Evolutionary conservation across 1,140 invertebrate species (phyloP), one percentile per base, ranked within the genome.

Genomic region (Drosophila pseudoobscura): DNA sequence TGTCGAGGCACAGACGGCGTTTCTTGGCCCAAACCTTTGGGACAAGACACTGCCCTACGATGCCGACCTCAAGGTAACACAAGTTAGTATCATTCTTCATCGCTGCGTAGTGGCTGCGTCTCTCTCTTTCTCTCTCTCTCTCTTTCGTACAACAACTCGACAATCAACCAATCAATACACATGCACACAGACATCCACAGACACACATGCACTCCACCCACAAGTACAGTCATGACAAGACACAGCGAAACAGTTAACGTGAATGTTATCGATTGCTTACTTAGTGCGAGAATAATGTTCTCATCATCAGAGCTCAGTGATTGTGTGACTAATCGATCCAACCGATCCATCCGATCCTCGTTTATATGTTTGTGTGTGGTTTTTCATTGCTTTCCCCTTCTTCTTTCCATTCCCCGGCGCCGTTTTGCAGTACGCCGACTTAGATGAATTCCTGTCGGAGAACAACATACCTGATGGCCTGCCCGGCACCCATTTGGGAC

Each of bases 371-470:
- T 20, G 1, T 17, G 0, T 20, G 15, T 61, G 13, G 44, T 35
- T 63, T 22, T 35, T 74, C 70, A 64, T 74, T 35, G 7, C 47
- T 26, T 39, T 47, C 17, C 24, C 22, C 15, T 39, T 1, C 56
- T 44, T 29, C 11, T 56, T 41, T 15, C 4, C 9, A 31, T 44
- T 15, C 13, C 97, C 13, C 54, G 43, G 9, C n/a, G 5, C 44
- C 44, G 45, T 45, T n/a, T 41, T 73, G 31, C 64, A 91, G 95
- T 98, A 98, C 92, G 97, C 98, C 93, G 97, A 98, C 93, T 93
- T 99, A 93, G 97, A 99, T 93, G 97, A 98, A 93, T 98, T 99
- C 93, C 94, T 99, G 75, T 96, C 96, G 74, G 97, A 98, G 92
- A 98, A 98, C 92, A 97, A 96, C 72, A 96, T 97, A 92, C 96